phyloP scores from a whole-genome alignment of 2,797 vertebrate genomes.

The Sebastiscus tertius region DNA sequence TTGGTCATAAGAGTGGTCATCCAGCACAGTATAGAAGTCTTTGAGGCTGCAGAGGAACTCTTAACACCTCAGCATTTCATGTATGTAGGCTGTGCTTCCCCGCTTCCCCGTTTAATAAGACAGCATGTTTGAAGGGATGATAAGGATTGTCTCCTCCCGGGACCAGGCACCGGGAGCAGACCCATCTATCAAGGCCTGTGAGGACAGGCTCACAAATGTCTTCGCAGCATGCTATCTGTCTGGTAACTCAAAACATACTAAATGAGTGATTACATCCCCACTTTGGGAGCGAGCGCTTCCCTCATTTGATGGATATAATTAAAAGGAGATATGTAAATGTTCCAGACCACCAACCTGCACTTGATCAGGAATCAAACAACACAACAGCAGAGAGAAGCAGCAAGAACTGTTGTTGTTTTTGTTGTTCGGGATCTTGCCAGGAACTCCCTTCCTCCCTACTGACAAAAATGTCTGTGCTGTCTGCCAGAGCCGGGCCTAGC shows the following conservation, averaged over 20 bases:
- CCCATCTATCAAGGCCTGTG: constrained; percentile 32
- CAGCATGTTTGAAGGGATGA: constrained; percentile 7
- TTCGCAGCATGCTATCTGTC: constrained; percentile 50
- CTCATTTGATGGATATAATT: constrained; percentile 47
- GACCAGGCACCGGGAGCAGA: not conserved
- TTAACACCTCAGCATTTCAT: not conserved
- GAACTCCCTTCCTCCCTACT: constrained; percentile 29
- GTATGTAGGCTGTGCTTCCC: not conserved
- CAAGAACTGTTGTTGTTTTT: constrained; percentile 23
- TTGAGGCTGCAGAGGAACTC: not conserved
- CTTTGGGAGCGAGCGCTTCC: constrained; percentile 14
- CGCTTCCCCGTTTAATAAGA: not conserved
- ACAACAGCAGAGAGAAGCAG: constrained; percentile 33
- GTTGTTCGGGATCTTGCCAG: constrained; percentile 45
- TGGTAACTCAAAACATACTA: constrained; percentile 8
- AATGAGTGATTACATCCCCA: constrained; percentile 46
- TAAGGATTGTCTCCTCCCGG: constrained; percentile 7
- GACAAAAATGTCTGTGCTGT: constrained; percentile 28
- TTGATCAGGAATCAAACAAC: constrained; percentile 43
- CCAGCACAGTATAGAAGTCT: not conserved
- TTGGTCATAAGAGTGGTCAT: not conserved
- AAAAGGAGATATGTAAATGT: constrained; percentile 40
- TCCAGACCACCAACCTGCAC: constrained; percentile 55
- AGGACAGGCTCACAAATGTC: constrained; percentile 49
- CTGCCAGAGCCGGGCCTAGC: constrained; percentile 32